Base-by-base conservation (phyloP, 2,113 vertebrate genomes). In the Guaruba guarouba region DNA sequence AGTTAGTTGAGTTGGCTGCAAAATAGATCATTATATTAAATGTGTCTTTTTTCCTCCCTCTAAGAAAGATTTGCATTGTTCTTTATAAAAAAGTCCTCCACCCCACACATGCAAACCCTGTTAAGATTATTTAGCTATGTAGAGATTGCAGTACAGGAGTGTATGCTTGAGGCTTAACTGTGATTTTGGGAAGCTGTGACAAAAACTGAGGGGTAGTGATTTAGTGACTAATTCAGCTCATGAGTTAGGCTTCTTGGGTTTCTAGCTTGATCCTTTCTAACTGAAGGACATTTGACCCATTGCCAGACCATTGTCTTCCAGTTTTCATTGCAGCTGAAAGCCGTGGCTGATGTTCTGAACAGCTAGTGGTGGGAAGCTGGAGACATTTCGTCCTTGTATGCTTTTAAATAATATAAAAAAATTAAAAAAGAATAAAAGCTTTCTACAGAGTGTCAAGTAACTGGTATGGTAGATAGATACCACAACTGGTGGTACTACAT, bases 21-120 rank as follows among this genome's bases (percentile, higher is more conserved):
- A 62, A 93, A 74, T 6, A 91, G 27, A 86, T 70, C 44, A 76
- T 92, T 96, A 19, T 43, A 80, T 93, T 95, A 91, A 88, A 80
- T 31, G 41, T 23, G 31, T 11, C 2, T 31, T 43, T 3, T 20
- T 11, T 1, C 1, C 0, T 5, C 25, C 22, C 8, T 68, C 51
- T 25, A 51, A 48, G 39, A 83, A 74, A 71, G 19, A 59, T 88
- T 79, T 61, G 13, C 27, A 23, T 88, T 88, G 7, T 85, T 86
- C 19, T 88, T 88, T 68, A 11, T 51, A 44, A 83, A 78, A 59
- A 66, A 82, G 59, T 82, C 27, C 7, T 46, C 61, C 44, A 10
- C 8, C 20, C 25, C 14, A 48, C 17, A 75, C 49, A 24, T 37
- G 3, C 9, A 29, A 93, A 55, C 39, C 28, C 35, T 59, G 25